Evolutionary conservation across 2,797 vertebrate genomes (phyloP).

Genomic region (Gambusia yucatana): DNA sequence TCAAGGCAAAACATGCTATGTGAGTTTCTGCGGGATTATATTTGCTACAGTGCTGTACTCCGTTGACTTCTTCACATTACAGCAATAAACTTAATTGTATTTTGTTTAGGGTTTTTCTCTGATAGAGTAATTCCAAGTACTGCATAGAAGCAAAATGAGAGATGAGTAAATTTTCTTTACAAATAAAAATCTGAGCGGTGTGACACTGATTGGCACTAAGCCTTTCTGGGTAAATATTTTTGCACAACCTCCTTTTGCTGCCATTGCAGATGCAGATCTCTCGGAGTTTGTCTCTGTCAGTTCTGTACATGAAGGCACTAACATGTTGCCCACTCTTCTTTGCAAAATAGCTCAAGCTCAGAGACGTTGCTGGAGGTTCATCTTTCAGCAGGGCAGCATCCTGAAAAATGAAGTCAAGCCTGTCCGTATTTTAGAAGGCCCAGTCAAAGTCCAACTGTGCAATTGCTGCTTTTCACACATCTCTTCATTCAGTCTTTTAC

Average conservation of each 20-base stretch:
- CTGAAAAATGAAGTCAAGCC: too few species aligned
- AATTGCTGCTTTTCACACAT: too few species aligned
- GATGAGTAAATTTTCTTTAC: background rate
- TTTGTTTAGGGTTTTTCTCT: background rate
- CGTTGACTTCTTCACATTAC: background rate
- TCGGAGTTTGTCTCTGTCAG: background rate
- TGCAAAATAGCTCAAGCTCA: too few species aligned
- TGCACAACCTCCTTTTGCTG: background rate
- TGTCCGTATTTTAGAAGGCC: too few species aligned
- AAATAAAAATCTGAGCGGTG: background rate
- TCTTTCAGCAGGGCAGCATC: too few species aligned
- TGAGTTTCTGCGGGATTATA: slow-evolving; percentile 1
- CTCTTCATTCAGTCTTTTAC: background rate
- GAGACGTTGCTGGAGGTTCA: too few species aligned
- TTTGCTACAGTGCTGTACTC: background rate
- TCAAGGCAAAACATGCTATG: slow-evolving; percentile 28
- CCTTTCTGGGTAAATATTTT: background rate
- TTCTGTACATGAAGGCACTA: background rate
- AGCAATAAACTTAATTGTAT: background rate
- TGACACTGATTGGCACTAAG: background rate
- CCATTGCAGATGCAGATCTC: background rate
- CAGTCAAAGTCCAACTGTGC: too few species aligned
- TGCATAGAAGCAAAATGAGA: background rate
- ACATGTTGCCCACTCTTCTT: too few species aligned
- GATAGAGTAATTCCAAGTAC: background rate